Percentiles rank a stretch among this genome's conserved stretches.
Evolutionary conservation across 2,113 vertebrate species (phyloP).

Genomic region (Seriola dumerili): DNA sequence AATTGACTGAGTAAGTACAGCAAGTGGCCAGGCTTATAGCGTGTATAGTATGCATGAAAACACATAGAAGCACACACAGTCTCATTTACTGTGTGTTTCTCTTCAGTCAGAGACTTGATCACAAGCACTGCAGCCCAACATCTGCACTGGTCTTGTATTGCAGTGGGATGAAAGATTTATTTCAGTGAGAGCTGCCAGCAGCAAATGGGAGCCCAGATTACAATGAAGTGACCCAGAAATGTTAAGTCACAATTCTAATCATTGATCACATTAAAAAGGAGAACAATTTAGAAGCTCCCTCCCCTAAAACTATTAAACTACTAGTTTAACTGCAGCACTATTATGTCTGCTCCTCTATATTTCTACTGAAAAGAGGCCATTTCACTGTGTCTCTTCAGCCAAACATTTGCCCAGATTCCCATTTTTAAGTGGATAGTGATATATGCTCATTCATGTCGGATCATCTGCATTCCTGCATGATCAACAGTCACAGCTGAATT

Average conservation of each 20-base stretch:
- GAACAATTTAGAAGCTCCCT: conserved; percentile 12
- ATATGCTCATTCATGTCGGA: conserved; percentile 27
- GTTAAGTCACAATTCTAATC: conserved; percentile 33
- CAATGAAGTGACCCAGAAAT: conserved; percentile 41
- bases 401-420: conserved; percentile 7
- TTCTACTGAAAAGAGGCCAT: conserved; percentile 8
- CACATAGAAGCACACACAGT: background rate
- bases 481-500: conserved; percentile 32
- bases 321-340: background rate
- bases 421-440: conserved; percentile 33
- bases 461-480: conserved; percentile 9
- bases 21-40: conserved; percentile 1
- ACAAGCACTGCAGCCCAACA: conserved; percentile 16
- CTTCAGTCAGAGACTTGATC: conserved; percentile 9
- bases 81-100: conserved; percentile 10
- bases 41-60: background rate
- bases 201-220: conserved; percentile 34
- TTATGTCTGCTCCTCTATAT: background rate
- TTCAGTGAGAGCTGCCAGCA: conserved; percentile 10
- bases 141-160: conserved; percentile 13
- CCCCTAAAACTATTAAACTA: background rate
- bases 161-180: conserved; percentile 8
- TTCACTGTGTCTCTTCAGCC: background rate
- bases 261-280: conserved; percentile 30
- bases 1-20: conserved; percentile 8